Percentiles rank a stretch among this genome's conserved stretches.
These are phyloP conservation scores for Parnassius smintheus DNA, from an alignment of 2,888 invertebrate species.

Conservation along the genomic window DNA sequence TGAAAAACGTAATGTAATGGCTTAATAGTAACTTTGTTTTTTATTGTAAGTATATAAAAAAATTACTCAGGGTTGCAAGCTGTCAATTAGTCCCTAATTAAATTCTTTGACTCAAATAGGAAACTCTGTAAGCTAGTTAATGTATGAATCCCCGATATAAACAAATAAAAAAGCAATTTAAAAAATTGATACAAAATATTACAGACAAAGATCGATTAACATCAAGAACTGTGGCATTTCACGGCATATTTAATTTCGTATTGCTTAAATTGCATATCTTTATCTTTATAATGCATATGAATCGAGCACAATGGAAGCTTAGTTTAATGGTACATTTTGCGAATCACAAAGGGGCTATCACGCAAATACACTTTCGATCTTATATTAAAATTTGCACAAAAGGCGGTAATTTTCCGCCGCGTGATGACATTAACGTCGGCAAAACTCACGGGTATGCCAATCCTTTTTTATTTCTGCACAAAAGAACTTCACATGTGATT, in stretches of 20 bases:
- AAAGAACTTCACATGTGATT: conserved; percentile 58
- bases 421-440: conserved; percentile 71
- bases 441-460: conserved; percentile 52
- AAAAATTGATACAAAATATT: not conserved
- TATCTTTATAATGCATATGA: conserved; percentile 64
- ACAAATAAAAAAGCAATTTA: conserved; percentile 4
- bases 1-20: conserved; percentile 23
- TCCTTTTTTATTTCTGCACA: conserved; percentile 62
- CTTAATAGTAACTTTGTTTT: conserved; percentile 22
- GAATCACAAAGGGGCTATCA: conserved; percentile 50
- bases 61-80: conserved; percentile 2
- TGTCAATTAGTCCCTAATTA: conserved; percentile 16
- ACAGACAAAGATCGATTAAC: conserved; percentile 16
- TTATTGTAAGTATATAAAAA: conserved; percentile 19
- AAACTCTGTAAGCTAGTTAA: not conserved
- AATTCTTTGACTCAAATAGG: not conserved
- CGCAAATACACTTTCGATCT: conserved; percentile 61
- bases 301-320: conserved; percentile 39
- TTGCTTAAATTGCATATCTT: conserved; percentile 32
- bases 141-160: not conserved
- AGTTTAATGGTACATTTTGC: conserved; percentile 48
- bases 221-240: conserved; percentile 19
- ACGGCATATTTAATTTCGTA: conserved; percentile 20
- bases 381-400: conserved; percentile 71
- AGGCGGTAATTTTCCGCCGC: conserved; percentile 73